phyloP scores from a whole-genome alignment of 2,113 vertebrate genomes.

The Oreochromis aureus region DNA sequence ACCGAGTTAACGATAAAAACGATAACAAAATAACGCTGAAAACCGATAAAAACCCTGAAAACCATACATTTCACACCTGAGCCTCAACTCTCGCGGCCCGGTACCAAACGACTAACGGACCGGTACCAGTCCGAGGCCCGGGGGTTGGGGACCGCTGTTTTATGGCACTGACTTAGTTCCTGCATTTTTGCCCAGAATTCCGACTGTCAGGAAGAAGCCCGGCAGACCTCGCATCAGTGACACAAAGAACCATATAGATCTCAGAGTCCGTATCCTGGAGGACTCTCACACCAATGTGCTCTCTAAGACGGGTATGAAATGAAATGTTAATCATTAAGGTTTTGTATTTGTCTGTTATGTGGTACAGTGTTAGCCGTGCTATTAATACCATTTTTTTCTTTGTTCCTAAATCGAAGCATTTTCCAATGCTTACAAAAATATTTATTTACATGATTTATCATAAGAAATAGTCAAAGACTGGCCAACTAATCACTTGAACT shows the following conservation, averaged over 20 bases:
- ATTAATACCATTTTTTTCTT: not conserved
- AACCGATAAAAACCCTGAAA: no score
- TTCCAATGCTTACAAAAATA: not conserved
- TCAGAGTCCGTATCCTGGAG: conserved; percentile 19
- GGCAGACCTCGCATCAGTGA: not conserved
- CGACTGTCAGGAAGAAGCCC: not conserved
- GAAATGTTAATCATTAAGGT: not conserved
- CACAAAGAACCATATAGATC: not conserved
- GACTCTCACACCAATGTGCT: not conserved
- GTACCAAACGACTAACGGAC: no score
- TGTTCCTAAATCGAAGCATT: not conserved
- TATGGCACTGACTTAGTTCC: not conserved
- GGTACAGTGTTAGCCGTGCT: not conserved
- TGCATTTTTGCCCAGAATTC: not conserved
- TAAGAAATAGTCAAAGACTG: not conserved
- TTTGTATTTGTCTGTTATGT: not conserved
- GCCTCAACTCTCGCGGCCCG: no score
- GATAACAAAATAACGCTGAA: no score
- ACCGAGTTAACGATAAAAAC: no score
- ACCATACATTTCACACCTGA: no score
- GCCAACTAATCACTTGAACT: not conserved
- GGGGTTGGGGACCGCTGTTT: not conserved
- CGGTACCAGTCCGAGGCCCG: no score
- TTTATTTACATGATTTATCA: not conserved
- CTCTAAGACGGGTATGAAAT: not conserved